These are phyloP conservation scores for Nerophis ophidion DNA, from an alignment of 2,113 vertebrate species.

Conservation along the genomic window DNA sequence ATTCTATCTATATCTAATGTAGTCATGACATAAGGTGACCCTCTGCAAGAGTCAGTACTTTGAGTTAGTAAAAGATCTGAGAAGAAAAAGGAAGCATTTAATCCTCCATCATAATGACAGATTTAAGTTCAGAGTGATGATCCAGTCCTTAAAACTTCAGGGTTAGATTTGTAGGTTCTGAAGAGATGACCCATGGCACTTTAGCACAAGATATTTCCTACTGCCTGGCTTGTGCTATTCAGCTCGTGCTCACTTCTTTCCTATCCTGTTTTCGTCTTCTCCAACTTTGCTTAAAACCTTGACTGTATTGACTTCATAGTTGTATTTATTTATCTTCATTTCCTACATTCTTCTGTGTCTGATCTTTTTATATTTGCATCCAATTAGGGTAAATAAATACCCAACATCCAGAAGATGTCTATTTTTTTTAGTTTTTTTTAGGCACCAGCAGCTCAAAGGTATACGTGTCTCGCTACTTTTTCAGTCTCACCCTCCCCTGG, in stretches of 20 bases:
- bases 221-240: conserved; percentile 52
- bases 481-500: conserved; percentile 6
- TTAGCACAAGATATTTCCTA: conserved; percentile 46
- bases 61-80: background rate
- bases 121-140: background rate
- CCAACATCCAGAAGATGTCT: conserved; percentile 20
- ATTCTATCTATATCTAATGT: too few species aligned
- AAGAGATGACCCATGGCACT: conserved; percentile 30
- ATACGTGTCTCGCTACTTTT: background rate
- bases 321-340: conserved; percentile 1
- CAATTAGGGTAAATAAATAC: conserved; percentile 20
- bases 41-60: background rate
- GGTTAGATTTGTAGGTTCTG: background rate
- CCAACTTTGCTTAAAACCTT: conserved; percentile 9
- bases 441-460: conserved; percentile 4
- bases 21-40: background rate
- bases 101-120: background rate
- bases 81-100: background rate
- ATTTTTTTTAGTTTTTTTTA: conserved; percentile 15
- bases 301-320: conserved; percentile 4
- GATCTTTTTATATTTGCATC: conserved; percentile 20
- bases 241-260: conserved; percentile 26
- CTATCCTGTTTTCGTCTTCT: conserved; percentile 18
- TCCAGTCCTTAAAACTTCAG: background rate
- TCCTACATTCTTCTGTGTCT: conserved; percentile 8